Evolutionary conservation across 2,888 invertebrate species (phyloP).

Genomic region (Drosophila greeni): DNA sequence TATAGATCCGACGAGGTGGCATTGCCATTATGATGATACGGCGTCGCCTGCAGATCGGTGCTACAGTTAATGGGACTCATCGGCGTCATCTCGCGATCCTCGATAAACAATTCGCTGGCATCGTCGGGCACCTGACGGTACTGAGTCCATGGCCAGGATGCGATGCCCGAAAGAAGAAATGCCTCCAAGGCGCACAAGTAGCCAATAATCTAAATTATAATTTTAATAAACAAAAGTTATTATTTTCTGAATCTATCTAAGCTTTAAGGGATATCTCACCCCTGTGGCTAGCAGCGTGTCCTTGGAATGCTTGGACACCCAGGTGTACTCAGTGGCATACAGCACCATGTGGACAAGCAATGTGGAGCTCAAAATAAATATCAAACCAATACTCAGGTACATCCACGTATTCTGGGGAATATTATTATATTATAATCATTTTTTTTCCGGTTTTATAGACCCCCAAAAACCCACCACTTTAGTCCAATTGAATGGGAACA

Average conservation of each 20-base stretch:
- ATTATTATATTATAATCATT: no score
- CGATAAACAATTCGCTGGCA: slow-evolving; percentile 81
- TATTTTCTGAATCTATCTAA: neutral
- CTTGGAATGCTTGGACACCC: slow-evolving; percentile 86
- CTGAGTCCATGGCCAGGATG: slow-evolving; percentile 81
- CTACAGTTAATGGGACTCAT: slow-evolving; percentile 79
- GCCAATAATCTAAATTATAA: slow-evolving; percentile 80
- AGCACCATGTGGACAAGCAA: slow-evolving; percentile 85
- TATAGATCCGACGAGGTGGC: slow-evolving; percentile 71
- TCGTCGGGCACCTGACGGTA: slow-evolving; percentile 84
- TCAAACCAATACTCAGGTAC: slow-evolving; percentile 85
- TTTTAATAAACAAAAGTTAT: neutral
- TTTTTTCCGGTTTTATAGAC: neutral
- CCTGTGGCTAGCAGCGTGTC: slow-evolving; percentile 84
- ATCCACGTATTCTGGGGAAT: slow-evolving; percentile 84
- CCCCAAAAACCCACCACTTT: slow-evolving; percentile 83
- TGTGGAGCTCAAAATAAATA: slow-evolving; percentile 85
- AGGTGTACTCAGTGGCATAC: slow-evolving; percentile 83
- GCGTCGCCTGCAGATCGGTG: slow-evolving; percentile 76
- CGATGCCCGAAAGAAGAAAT: slow-evolving; percentile 81
- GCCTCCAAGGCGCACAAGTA: slow-evolving; percentile 83
- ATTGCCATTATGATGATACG: slow-evolving; percentile 73
- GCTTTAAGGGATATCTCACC: slow-evolving; percentile 78
- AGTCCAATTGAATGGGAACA: slow-evolving; percentile 89
- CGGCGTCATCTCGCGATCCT: slow-evolving; percentile 80